These are phyloP conservation scores for Drosophila parvula DNA, from an alignment of 1,140 invertebrate genomes.

Conservation along the genomic window DNA sequence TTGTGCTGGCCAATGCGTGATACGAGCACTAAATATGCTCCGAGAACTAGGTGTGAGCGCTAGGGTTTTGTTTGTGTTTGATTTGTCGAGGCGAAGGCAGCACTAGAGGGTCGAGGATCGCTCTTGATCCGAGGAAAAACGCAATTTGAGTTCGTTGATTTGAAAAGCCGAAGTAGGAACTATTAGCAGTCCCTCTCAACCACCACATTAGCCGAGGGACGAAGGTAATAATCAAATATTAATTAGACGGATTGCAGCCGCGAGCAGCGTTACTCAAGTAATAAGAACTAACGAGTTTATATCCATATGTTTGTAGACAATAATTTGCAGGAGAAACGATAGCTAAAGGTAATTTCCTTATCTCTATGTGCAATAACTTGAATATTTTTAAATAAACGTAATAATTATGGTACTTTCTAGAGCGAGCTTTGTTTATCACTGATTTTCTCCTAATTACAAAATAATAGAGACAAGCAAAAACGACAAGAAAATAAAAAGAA, in stretches of 20 bases:
- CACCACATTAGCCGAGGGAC: conserved; percentile 10
- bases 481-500: conserved; percentile 12
- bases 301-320: conserved; percentile 77
- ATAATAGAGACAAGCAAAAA: conserved; percentile 24
- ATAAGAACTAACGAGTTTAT: conserved; percentile 49
- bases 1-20: conserved; percentile 81
- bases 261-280: conserved; percentile 24
- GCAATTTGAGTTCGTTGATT: conserved; percentile 42
- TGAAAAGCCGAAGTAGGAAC: conserved; percentile 10
- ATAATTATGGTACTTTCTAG: conserved; percentile 25
- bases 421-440: conserved; percentile 41
- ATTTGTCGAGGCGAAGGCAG: conserved; percentile 8
- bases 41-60: conserved; percentile 16
- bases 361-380: conserved; percentile 37
- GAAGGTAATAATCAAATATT: conserved; percentile 35
- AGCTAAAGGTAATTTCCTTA: conserved; percentile 58
- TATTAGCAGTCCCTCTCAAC: conserved; percentile 17
- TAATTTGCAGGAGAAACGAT: conserved; percentile 67
- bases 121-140: conserved; percentile 16
- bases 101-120: background rate
- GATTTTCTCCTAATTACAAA: conserved; percentile 26
- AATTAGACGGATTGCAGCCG: conserved; percentile 36
- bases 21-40: conserved; percentile 59
- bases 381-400: conserved; percentile 41
- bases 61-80: conserved; percentile 18